A percentile compares a stretch with the other conserved stretches of the same genome.
These are phyloP conservation scores for Daboia siamensis DNA, from an alignment of 2,113 vertebrate genomes.

Conservation along the genomic window DNA sequence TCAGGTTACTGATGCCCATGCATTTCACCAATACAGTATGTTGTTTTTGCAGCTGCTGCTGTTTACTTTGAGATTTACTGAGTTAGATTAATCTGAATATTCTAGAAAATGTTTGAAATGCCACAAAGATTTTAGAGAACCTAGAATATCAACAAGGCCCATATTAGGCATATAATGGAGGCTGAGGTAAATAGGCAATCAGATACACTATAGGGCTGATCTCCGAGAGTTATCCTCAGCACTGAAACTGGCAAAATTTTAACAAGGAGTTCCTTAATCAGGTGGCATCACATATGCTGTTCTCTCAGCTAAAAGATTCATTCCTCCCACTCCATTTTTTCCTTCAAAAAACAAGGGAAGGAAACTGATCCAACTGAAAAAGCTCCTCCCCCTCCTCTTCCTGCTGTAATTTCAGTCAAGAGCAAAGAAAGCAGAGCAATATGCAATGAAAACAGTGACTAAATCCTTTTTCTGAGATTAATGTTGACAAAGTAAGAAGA, in stretches of 20 bases:
- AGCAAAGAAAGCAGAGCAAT: slow-evolving; percentile 18
- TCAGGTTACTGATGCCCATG: neutral
- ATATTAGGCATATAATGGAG: neutral
- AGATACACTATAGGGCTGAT: neutral
- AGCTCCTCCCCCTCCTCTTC: neutral
- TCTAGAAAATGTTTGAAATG: neutral
- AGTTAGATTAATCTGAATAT: neutral
- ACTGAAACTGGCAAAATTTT: slow-evolving; percentile 25
- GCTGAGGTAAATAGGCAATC: neutral
- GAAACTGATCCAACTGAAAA: slow-evolving; percentile 29
- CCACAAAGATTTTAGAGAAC: neutral
- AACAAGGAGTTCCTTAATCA: slow-evolving; percentile 25
- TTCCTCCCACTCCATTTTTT: slow-evolving; percentile 17
- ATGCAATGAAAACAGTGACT: neutral
- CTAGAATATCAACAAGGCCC: neutral
- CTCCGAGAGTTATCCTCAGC: slow-evolving; percentile 20
- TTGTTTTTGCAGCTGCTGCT: neutral
- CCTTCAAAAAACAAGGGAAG: neutral
- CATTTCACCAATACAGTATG: neutral
- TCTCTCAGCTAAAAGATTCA: slow-evolving; percentile 9
- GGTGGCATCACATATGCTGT: slow-evolving; percentile 30
- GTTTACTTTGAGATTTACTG: neutral
- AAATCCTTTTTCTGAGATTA: neutral
- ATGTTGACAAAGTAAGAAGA: neutral
- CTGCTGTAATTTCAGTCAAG: neutral